These are phyloP conservation scores for Artibeus lituratus DNA, from an alignment of 2,797 vertebrate species.

Conservation along the genomic window DNA sequence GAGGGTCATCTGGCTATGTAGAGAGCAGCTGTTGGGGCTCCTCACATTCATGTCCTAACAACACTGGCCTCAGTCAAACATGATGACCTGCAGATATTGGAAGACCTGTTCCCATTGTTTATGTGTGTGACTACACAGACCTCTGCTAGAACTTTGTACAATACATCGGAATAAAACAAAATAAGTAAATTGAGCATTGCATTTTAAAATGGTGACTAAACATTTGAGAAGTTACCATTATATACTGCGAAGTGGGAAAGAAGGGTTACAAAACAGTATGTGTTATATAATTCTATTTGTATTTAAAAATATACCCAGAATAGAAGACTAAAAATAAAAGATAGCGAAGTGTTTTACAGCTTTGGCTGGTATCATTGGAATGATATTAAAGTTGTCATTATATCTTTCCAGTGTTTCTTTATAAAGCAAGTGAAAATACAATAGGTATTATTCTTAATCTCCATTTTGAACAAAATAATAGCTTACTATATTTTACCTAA, in stretches of 20 bases:
- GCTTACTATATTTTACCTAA: neutral
- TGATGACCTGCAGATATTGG: neutral
- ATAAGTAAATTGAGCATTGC: neutral
- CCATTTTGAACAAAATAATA: neutral
- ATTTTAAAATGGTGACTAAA: neutral
- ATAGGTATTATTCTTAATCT: neutral
- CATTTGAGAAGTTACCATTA: neutral
- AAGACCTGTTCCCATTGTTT: neutral
- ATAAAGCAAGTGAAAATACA: neutral
- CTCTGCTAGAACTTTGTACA: neutral
- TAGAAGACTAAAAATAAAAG: neutral
- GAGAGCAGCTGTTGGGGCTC: fast-evolving
- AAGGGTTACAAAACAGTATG: neutral
- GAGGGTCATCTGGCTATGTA: neutral
- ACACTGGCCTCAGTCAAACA: no score
- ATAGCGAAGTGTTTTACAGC: neutral
- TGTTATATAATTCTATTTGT: neutral
- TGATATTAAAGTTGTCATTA: neutral
- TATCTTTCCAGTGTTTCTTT: neutral
- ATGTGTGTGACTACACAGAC: neutral
- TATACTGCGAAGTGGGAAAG: neutral
- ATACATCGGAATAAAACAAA: neutral
- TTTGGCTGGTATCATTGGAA: neutral
- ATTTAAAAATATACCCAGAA: neutral
- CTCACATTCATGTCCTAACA: neutral